phyloP scores from a whole-genome alignment of 1,140 invertebrate genomes.

The Drosophila serrata region DNA sequence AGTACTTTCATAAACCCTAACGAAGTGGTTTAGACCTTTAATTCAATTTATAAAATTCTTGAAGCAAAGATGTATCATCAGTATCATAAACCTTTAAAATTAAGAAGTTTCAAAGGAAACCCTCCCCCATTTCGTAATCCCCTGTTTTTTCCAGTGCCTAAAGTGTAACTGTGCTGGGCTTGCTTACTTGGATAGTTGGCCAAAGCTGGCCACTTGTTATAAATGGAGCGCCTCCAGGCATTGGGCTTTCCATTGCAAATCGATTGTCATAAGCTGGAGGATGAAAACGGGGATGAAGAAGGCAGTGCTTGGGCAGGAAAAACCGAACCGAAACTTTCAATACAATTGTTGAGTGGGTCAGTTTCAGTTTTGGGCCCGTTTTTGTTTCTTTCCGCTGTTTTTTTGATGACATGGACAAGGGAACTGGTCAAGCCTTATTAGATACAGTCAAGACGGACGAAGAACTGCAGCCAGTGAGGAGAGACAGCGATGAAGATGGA shows the following conservation, averaged over 20 bases:
- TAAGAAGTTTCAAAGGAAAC: no score
- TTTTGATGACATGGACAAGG: conserved; percentile 50
- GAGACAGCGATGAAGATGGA: conserved; percentile 43
- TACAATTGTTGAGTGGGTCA: conserved; percentile 61
- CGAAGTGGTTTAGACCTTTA: no score
- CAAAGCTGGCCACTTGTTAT: conserved; percentile 73
- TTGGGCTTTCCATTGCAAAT: conserved; percentile 79
- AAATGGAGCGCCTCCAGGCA: conserved; percentile 77
- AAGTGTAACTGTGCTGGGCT: conserved; percentile 6
- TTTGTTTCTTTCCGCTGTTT: conserved; percentile 14
- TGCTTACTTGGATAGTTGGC: conserved; percentile 33
- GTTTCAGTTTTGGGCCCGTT: conserved; percentile 46
- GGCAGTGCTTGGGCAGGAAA: conserved; percentile 16
- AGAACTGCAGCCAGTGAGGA: conserved; percentile 12
- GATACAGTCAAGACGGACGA: conserved; percentile 36
- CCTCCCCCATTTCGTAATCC: background rate
- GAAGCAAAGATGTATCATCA: no score
- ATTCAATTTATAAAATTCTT: no score
- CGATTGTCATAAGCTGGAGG: conserved; percentile 78
- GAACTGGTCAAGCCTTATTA: conserved; percentile 58
- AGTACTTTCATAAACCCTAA: no score
- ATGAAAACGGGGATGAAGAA: conserved; percentile 4
- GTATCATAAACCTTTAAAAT: background rate
- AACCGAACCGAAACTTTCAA: conserved; percentile 40
- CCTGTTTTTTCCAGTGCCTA: conserved; percentile 14